A percentile compares a stretch with the other conserved stretches of the same genome.
Conservation (phyloP, 2,888 invertebrate genomes). For the Zaprionus bogoriensis region DNA sequence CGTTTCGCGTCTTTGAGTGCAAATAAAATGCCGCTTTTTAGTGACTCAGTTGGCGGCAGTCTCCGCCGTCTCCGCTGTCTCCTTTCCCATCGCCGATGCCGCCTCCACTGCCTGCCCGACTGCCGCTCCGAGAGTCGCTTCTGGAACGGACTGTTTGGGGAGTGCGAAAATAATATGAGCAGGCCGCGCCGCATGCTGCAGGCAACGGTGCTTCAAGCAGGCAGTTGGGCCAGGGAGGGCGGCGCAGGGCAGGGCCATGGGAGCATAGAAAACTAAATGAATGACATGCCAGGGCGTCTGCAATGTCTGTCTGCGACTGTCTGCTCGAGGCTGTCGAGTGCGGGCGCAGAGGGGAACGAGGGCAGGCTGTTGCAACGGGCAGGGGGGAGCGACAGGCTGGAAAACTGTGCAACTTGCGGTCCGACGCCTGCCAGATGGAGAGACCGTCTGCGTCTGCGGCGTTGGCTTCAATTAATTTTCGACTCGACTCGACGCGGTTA, state of each 20-base stretch:
- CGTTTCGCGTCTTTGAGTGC: constrained; percentile 65
- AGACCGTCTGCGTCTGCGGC: constrained; percentile 53
- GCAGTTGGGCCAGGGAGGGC: background rate
- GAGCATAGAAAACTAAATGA: constrained; percentile 59
- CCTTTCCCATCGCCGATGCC: background rate
- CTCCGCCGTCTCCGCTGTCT: constrained; percentile 2
- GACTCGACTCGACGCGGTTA: constrained; percentile 65
- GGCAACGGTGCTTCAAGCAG: constrained; percentile 38
- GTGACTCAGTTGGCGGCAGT: constrained; percentile 66
- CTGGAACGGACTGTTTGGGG: too few species aligned
- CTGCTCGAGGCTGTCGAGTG: constrained; percentile 3
- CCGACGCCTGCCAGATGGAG: constrained; percentile 36
- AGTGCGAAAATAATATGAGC: constrained; percentile 64
- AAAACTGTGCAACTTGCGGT: constrained; percentile 43
- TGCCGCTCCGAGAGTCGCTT: too few species aligned
- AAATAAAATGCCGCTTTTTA: constrained; percentile 73
- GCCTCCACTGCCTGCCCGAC: background rate
- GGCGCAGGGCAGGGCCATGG: background rate
- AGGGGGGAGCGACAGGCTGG: background rate
- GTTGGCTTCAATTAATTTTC: constrained; percentile 79
- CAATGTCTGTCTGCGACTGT: constrained; percentile 45
- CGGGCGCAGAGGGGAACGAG: constrained; percentile 5
- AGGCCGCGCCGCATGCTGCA: constrained; percentile 41
- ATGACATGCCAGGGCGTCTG: constrained; percentile 65
- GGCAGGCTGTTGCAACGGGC: background rate